phyloP scores from a whole-genome alignment of 2,797 vertebrate species.

The Acanthurus lineatus region DNA sequence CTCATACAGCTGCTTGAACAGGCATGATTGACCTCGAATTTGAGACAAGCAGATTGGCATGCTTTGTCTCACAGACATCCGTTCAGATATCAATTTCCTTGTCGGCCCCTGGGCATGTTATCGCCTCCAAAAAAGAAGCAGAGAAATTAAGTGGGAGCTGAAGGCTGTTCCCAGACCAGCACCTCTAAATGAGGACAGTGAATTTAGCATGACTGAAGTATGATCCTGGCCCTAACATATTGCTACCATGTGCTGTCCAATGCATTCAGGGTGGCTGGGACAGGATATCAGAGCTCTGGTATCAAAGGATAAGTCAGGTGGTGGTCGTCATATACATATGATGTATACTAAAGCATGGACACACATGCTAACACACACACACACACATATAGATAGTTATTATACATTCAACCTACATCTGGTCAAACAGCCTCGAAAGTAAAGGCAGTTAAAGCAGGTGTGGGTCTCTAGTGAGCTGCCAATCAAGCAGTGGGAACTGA shows the following conservation, averaged over 20 bases:
- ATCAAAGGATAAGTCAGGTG: conserved; percentile 76
- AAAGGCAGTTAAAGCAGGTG: conserved; percentile 80
- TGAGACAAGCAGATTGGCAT: conserved; percentile 55
- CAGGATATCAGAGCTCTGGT: conserved; percentile 65
- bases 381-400: conserved; percentile 49
- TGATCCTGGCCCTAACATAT: conserved; percentile 77
- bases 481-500: conserved; percentile 67
- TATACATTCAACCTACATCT: conserved; percentile 65
- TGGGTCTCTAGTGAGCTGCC: conserved; percentile 71
- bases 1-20: conserved; percentile 53
- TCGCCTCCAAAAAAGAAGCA: conserved; percentile 75
- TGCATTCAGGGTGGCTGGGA: conserved; percentile 74
- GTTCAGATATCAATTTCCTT: conserved; percentile 74
- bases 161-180: conserved; percentile 69
- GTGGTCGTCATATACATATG: conserved; percentile 48
- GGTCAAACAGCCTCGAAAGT: conserved; percentile 48
- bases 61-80: conserved; percentile 53
- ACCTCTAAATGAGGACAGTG: conserved; percentile 75
- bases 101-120: conserved; percentile 79
- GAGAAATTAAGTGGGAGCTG: conserved; percentile 70
- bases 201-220: conserved; percentile 79
- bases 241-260: conserved; percentile 85
- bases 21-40: conserved; percentile 47
- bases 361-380: conserved; percentile 16
- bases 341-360: conserved; percentile 49